Conservation (phyloP, 2,888 invertebrate genomes). For the Ectemnius continuus region DNA sequence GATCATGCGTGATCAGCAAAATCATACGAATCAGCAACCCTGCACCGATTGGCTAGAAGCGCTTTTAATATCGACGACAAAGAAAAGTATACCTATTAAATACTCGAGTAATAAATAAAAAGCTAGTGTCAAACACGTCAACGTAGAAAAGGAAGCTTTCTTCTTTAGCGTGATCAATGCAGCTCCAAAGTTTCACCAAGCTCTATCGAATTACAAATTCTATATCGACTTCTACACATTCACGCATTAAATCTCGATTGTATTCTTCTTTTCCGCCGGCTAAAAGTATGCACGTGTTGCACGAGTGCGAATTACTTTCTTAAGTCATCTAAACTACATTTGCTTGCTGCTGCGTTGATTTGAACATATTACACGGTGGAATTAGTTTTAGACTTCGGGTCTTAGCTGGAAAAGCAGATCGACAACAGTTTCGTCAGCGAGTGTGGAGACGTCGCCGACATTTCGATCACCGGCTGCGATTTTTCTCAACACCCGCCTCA, state of each 20-base stretch:
- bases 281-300: slow-evolving; percentile 25
- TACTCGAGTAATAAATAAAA: slow-evolving; percentile 31
- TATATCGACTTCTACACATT: too few species aligned
- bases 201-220: too few species aligned
- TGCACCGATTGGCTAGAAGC: slow-evolving; percentile 5
- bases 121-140: slow-evolving; percentile 20
- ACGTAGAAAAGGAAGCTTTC: slow-evolving; percentile 27
- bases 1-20: background rate
- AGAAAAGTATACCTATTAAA: slow-evolving; percentile 17
- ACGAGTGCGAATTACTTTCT: background rate
- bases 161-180: slow-evolving; percentile 9
- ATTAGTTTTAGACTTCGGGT: slow-evolving; percentile 76
- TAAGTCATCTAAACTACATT: slow-evolving; percentile 31
- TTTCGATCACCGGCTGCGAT: slow-evolving; percentile 93
- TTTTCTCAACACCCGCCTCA: slow-evolving; percentile 96
- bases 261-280: slow-evolving; percentile 16
- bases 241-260: background rate
- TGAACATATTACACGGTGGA: background rate
- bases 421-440: slow-evolving; percentile 95
- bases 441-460: slow-evolving; percentile 95
- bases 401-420: slow-evolving; percentile 87
- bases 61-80: slow-evolving; percentile 13
- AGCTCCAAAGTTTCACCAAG: background rate
- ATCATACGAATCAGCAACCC: background rate
- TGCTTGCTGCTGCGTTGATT: slow-evolving; percentile 3